Base-by-base conservation (phyloP, 2,888 invertebrate species). In the Nemotelus pantherinus region DNA sequence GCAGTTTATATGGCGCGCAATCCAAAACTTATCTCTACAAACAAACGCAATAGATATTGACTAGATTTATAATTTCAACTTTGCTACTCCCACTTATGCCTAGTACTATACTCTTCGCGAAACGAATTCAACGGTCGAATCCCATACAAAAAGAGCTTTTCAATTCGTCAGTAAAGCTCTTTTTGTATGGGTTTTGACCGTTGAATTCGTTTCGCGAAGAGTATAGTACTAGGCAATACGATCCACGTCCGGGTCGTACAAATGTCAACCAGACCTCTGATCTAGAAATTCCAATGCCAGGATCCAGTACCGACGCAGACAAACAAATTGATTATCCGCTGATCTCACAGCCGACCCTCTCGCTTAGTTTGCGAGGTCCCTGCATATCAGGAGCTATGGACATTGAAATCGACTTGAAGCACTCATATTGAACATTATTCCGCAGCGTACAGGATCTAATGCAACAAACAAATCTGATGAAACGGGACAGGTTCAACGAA, bases 181-280 rank as follows among this genome's bases (percentile, higher is more conserved):
- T n/a, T n/a, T n/a, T n/a, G n/a, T n/a, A n/a, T n/a, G n/a, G n/a
- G n/a, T n/a, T n/a, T n/a, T n/a, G n/a, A n/a, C n/a, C n/a, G n/a
- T n/a, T n/a, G n/a, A n/a, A n/a, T n/a, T n/a, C n/a, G n/a, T n/a
- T n/a, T n/a, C n/a, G n/a, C n/a, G n/a, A n/a, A n/a, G n/a, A n/a
- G n/a, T n/a, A n/a, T n/a, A n/a, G n/a, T n/a, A n/a, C n/a, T n/a
- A n/a, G n/a, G n/a, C n/a, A n/a, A 2, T 99, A 99, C 87, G 99
- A 99, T 89, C 99, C 99, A n/a, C 90, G 98, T 72, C 98, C 98
- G 0, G 98, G 99, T 1, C 92, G 99, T 80, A 97, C 98, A 6
- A 99, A 99, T 87, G 95, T 99, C 67, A 98, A 98, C 88, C 99
- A 99, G 88, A 97, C 96, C n/a, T 91, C 92, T 6, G 92, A 98